Evolutionary conservation across 2,888 invertebrate species (phyloP).

Genomic region (Luffia ferchaultella): DNA sequence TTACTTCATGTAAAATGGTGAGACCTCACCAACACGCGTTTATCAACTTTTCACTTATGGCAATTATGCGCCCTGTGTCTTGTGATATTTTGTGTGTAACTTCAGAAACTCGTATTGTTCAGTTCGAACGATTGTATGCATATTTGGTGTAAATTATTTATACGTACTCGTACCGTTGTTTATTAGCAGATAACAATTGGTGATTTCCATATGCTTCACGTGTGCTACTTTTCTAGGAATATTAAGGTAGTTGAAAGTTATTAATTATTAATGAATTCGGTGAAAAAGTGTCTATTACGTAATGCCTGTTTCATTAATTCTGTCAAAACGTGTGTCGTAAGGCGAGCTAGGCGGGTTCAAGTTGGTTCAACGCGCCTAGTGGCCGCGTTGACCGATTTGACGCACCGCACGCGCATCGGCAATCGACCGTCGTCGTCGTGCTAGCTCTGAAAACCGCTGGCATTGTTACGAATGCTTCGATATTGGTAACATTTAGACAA

Average conservation of each 20-base stretch:
- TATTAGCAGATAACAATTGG: no score
- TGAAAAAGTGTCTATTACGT: not conserved
- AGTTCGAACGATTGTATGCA: no score
- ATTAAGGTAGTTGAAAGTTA: not conserved
- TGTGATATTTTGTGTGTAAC: no score
- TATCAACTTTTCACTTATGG: no score
- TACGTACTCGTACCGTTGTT: no score
- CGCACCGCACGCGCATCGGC: slow-evolving; percentile 3
- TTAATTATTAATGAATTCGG: not conserved
- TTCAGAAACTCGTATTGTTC: no score
- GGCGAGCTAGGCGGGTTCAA: not conserved
- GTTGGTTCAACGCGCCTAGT: not conserved
- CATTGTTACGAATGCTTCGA: not conserved
- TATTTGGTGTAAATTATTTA: no score
- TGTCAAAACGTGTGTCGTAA: not conserved
- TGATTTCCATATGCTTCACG: no score
- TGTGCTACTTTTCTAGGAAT: not conserved
- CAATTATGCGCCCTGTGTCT: no score
- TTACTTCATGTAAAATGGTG: not conserved
- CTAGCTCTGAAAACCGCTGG: not conserved
- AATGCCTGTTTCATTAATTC: not conserved
- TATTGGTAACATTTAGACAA: no score
- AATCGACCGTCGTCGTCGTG: no score
- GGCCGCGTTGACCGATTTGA: slow-evolving; percentile 5
- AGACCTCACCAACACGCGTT: not conserved